A percentile compares a stretch with the other conserved stretches of the same genome.
Conservation (phyloP, 1,140 invertebrate species). For the Leptinotarsa lineolata region DNA sequence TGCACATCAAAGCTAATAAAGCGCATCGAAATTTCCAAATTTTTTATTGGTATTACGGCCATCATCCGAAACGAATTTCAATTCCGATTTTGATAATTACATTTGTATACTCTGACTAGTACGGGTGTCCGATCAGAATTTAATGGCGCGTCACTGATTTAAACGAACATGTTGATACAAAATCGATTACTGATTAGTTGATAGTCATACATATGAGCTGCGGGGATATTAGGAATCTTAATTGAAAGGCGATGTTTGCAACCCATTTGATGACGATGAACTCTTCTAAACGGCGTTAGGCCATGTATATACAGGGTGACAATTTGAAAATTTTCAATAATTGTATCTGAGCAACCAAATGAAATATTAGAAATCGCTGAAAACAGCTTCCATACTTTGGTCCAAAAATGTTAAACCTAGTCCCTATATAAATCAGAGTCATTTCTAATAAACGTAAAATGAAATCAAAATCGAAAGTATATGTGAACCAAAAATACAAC, state of each 20-base stretch:
- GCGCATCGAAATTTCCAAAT: not conserved
- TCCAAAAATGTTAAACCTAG: too few relatives aligned
- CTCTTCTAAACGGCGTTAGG: too few relatives aligned
- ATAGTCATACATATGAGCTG: not conserved
- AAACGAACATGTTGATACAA: slow-evolving; percentile 2
- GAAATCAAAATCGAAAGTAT: too few relatives aligned
- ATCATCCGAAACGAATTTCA: not conserved
- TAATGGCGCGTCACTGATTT: not conserved
- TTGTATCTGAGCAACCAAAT: too few relatives aligned
- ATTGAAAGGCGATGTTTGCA: not conserved
- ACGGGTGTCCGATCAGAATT: not conserved
- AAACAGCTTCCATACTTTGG: too few relatives aligned
- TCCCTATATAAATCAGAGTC: too few relatives aligned
- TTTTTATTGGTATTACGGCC: not conserved
- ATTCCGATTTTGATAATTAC: not conserved
- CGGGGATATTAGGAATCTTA: not conserved
- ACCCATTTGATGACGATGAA: not conserved
- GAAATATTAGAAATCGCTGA: too few relatives aligned
- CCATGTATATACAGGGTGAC: too few relatives aligned
- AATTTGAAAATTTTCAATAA: too few relatives aligned
- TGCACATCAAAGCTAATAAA: not conserved
- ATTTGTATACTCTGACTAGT: not conserved
- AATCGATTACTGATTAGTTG: not conserved
- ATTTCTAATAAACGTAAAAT: too few relatives aligned
- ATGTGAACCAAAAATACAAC: too few relatives aligned